Evolutionary conservation across 1,140 invertebrate species (phyloP), one percentile per base, ranked within the genome.

Genomic region (Panulirus ornatus): DNA sequence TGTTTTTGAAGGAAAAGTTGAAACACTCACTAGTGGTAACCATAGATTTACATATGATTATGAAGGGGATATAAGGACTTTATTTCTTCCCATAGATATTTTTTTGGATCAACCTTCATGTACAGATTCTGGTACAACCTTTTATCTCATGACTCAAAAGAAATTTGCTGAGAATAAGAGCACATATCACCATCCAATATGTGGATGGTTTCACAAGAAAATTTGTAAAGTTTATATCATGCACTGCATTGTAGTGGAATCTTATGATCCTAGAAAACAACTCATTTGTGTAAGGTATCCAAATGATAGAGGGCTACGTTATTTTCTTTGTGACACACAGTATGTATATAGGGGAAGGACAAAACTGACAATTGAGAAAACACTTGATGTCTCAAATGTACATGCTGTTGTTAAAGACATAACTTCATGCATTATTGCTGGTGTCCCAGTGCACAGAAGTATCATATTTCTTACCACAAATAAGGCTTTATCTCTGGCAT

Each of bases 321-420:
- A 19, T 58, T 58, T 58, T 22, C 54, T 1, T 16, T 58, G 54
- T 58, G 54, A 58, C 19, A 58, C 3, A 22, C 16, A 58, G n/a
- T 58, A 58, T 58, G 19, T 58, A 22, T 58, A 22, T 19, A 58
- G 19, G 54, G 54, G 54, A 58, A 58, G 54, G 54, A 58, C 54
- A 58, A 58, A 58, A 58, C n/a, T 22, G 5, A 16, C 3, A 1
- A 58, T 58, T 58, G 54, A 58, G 5, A 58, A 58, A 22, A 19
- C 54, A 16, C 5, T 16, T 19, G n/a, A 19, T 19, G 3, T 22
- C 3, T 19, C n/a, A 19, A 78, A 44, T n/a, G 75, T 78, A 16
- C 75, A 78, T 30, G 19, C 75, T 78, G 36, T 78, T 44, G 44
- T 78, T 19, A 40, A 78, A 40, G 75, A 78, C 75, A 78, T 78